Percentiles rank a stretch among this genome's conserved stretches.
These are phyloP conservation scores for Philotrypesis tridentata DNA, from an alignment of 1,140 invertebrate genomes.

Conservation along the genomic window DNA sequence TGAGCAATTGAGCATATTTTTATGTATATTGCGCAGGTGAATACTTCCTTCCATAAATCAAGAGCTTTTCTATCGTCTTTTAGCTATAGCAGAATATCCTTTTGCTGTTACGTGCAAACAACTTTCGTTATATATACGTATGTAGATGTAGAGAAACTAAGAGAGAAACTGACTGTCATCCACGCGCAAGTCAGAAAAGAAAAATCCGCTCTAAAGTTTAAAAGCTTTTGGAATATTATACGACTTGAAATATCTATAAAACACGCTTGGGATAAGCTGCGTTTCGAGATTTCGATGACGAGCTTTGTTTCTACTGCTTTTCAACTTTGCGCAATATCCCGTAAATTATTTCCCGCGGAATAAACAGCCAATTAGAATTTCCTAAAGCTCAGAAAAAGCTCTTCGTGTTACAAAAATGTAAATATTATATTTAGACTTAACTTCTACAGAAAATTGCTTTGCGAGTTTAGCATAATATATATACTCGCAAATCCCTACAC, in stretches of 20 bases:
- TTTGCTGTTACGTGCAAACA: slow-evolving; percentile 8
- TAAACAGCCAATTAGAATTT: background rate
- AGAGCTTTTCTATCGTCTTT: slow-evolving; percentile 7
- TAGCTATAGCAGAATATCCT: slow-evolving; percentile 12
- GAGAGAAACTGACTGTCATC: background rate
- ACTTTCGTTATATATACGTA: background rate
- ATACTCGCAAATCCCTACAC: no score
- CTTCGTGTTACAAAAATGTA: background rate
- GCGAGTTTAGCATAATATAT: no score
- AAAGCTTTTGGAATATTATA: background rate
- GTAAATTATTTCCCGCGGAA: background rate
- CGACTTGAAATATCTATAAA: background rate
- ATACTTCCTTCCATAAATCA: background rate
- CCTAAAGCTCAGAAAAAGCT: no score
- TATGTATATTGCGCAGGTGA: background rate
- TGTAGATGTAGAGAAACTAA: background rate
- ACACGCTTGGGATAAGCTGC: no score
- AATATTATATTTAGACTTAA: no score
- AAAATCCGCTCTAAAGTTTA: background rate
- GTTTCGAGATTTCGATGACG: background rate
- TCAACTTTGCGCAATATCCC: no score
- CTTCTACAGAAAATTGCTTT: no score
- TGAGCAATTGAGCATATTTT: no score
- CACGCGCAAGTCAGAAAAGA: background rate
- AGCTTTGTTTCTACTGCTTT: no score